Evolutionary conservation across 23 tunicate genomes (phyloP).

Genomic region (Corella eumyota): DNA sequence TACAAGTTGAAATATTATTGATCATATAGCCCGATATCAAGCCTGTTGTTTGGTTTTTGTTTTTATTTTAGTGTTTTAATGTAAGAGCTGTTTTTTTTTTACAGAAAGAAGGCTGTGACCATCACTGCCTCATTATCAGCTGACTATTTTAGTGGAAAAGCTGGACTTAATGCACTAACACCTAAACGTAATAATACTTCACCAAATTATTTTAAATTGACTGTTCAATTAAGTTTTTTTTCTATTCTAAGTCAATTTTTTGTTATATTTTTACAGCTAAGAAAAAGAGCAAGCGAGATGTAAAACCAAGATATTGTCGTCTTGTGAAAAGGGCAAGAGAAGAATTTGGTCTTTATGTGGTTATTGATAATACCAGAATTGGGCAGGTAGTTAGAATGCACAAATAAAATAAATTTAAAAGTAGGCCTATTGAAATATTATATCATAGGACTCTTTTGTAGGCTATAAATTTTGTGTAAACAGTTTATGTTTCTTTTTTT

Average conservation of each 20-base stretch:
- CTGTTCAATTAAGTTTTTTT: too few species aligned
- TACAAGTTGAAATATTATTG: too few species aligned
- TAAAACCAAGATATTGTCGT: conserved; percentile 77
- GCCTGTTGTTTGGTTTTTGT: too few species aligned
- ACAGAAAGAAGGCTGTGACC: conserved; percentile 89
- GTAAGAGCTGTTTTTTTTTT: too few species aligned
- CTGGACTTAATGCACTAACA: neutral
- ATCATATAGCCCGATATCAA: too few species aligned
- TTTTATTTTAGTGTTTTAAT: too few species aligned
- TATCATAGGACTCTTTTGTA: too few species aligned
- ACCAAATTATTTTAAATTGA: neutral
- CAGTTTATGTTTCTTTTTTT: neutral
- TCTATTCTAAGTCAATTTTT: neutral
- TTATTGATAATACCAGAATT: conserved; percentile 86
- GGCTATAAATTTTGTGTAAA: too few species aligned
- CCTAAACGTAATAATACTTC: conserved; percentile 11
- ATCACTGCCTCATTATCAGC: conserved; percentile 71
- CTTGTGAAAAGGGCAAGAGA: conserved; percentile 52
- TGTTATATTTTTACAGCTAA: conserved; percentile 3
- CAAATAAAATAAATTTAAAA: neutral
- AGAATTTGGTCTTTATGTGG: conserved; percentile 94
- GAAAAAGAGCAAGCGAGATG: conserved; percentile 23
- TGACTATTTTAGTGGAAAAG: conserved; percentile 30
- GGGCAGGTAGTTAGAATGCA: conserved; percentile 87
- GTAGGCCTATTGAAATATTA: too few species aligned